Evolutionary conservation across 1,140 invertebrate genomes (phyloP).

Genomic region (Hetaerina americana): DNA sequence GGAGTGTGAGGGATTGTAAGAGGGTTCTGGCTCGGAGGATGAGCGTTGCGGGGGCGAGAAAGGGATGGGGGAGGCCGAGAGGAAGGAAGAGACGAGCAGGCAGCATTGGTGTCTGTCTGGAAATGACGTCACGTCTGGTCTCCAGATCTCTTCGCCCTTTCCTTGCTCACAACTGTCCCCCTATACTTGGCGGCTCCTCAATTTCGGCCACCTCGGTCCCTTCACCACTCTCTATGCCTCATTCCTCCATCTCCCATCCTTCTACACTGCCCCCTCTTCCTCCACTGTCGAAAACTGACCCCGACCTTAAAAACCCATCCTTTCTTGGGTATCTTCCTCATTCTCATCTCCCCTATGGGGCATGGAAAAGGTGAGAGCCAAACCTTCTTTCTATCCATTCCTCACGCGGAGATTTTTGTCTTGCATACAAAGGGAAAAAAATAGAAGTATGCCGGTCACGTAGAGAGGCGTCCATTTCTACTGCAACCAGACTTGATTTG

Average conservation of each 20-base stretch:
- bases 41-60: no score
- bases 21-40: not conserved
- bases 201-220: no score
- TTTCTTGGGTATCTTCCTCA: not conserved
- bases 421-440: not conserved
- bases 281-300: not conserved
- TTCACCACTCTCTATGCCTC: no score
- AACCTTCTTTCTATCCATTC: not conserved
- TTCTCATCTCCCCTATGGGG: no score
- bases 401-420: not conserved
- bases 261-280: not conserved
- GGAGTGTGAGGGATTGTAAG: no score
- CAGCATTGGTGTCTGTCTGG: constrained; percentile 4
- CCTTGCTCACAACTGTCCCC: not conserved
- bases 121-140: constrained; percentile 8
- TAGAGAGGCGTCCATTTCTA: not conserved
- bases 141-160: not conserved
- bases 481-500: not conserved
- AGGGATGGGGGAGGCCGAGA: not conserved
- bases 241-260: not conserved
- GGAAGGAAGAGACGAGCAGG: not conserved
- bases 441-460: not conserved
- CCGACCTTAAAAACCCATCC: not conserved
- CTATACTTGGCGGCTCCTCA: not conserved
- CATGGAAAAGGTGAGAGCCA: not conserved